Evolutionary conservation across 2,888 invertebrate genomes (phyloP), one percentile per base, ranked within the genome.

Genomic region (Polydrusus pterygomalis): DNA sequence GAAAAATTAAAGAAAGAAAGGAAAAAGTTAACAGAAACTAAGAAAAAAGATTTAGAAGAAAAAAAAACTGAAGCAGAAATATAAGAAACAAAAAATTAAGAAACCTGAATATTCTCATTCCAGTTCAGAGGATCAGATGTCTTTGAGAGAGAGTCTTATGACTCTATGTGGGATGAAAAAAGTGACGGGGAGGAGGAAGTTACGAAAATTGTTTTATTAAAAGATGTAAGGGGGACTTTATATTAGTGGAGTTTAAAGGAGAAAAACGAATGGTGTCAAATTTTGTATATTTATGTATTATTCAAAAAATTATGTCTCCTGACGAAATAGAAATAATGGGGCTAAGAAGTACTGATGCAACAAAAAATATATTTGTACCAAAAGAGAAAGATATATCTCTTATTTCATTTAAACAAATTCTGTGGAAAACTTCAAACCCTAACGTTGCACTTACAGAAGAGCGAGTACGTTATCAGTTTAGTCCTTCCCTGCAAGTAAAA

Each of bases 1-100:
- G 47, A 15, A 47, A 47, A 15, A 47, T 15, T 15, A 47, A 47
- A 47, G 47, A 15, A 47, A 47, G 47, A 47, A 47, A 47, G 47
- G 15, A 47, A 47, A 47, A 17, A n/a, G 17, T n/a, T n/a, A 5
- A 2, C 15, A 1, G 47, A 47, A 47, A 47, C 15, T 2, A 47
- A 47, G 15, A 47, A 47, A 47, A 47, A 15, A 8, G 47, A 47
- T 5, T 8, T 17, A 47, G 2, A 47, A 6, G 47, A 13, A 5
- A 47, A 47, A 47, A n/a, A n/a, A n/a, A n/a, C n/a, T n/a, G n/a
- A n/a, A n/a, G n/a, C n/a, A n/a, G n/a, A n/a, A n/a, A n/a, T n/a
- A n/a, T n/a, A n/a, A n/a, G n/a, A n/a, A n/a, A n/a, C n/a, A n/a
- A n/a, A n/a, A 47, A 17, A 17, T 6, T 15, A 47, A 15, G 10